These are phyloP conservation scores for Polypedilum vanderplanki DNA, from an alignment of 1,140 invertebrate genomes.

Conservation along the genomic window DNA sequence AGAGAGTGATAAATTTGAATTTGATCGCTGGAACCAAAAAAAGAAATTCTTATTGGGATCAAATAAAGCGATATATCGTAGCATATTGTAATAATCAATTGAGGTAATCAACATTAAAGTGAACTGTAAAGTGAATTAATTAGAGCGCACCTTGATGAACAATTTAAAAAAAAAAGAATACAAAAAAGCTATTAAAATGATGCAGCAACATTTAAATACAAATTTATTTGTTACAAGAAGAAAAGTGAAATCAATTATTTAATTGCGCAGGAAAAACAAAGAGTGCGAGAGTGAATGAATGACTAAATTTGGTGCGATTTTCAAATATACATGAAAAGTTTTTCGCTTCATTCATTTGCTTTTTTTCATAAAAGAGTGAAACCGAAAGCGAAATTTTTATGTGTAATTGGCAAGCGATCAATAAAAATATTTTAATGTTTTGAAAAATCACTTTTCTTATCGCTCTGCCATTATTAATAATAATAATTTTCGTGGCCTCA, in stretches of 20 bases:
- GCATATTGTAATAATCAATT: not conserved
- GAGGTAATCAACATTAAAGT: slow-evolving; percentile 11
- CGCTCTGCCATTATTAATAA: not conserved
- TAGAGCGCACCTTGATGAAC: not conserved
- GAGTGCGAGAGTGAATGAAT: not conserved
- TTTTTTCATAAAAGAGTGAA: slow-evolving; percentile 2
- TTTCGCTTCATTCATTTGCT: not conserved
- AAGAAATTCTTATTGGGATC: not conserved
- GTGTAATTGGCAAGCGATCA: slow-evolving; percentile 24
- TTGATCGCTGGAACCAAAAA: not conserved
- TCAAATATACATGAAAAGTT: not conserved
- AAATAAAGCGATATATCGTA: not conserved
- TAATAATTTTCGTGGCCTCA: not conserved
- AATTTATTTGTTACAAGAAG: not conserved
- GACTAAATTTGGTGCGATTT: slow-evolving; percentile 28
- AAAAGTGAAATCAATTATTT: not conserved
- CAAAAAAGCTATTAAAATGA: not conserved
- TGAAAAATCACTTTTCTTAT: not conserved
- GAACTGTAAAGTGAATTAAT: slow-evolving; percentile 2
- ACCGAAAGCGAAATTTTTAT: not conserved
- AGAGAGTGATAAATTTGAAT: not conserved
- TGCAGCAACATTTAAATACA: slow-evolving; percentile 6
- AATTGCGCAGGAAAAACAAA: not conserved
- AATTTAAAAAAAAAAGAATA: not conserved
- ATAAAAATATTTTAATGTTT: slow-evolving; percentile 15